A percentile compares a stretch with the other conserved stretches of the same genome.
Evolutionary conservation across 2,113 vertebrate species (phyloP).

Genomic region (Microcebus murinus): DNA sequence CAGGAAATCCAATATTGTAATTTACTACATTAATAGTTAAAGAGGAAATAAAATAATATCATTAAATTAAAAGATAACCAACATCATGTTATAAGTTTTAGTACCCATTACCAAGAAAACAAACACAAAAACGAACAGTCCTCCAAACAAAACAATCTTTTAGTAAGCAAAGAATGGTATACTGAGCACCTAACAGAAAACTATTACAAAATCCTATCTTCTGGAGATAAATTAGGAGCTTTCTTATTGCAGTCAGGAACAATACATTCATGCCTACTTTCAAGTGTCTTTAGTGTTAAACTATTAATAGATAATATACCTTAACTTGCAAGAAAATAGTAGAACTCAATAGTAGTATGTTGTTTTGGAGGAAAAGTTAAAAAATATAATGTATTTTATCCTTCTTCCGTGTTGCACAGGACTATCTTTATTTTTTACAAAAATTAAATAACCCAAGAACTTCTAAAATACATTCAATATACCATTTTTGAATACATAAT

Average conservation of each 20-base stretch:
- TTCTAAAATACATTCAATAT: not conserved
- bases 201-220: not conserved
- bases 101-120: not conserved
- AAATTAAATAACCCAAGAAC: not conserved
- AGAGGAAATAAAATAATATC: not conserved
- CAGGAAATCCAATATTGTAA: not conserved
- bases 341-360: not conserved
- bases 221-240: not conserved
- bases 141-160: not conserved
- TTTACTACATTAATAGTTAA: not conserved
- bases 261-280: not conserved
- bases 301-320: too few relatives aligned
- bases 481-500: not conserved
- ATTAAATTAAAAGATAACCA: not conserved
- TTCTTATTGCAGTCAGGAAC: not conserved
- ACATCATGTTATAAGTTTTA: not conserved
- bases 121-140: too few relatives aligned
- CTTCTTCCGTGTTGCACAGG: not conserved
- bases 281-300: not conserved
- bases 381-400: not conserved
- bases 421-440: not conserved
- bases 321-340: not conserved
- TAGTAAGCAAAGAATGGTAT: not conserved
- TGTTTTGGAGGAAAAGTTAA: not conserved
- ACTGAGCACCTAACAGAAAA: not conserved